phyloP scores from a whole-genome alignment of 1,140 invertebrate species.

The Bombus difficillimus region DNA sequence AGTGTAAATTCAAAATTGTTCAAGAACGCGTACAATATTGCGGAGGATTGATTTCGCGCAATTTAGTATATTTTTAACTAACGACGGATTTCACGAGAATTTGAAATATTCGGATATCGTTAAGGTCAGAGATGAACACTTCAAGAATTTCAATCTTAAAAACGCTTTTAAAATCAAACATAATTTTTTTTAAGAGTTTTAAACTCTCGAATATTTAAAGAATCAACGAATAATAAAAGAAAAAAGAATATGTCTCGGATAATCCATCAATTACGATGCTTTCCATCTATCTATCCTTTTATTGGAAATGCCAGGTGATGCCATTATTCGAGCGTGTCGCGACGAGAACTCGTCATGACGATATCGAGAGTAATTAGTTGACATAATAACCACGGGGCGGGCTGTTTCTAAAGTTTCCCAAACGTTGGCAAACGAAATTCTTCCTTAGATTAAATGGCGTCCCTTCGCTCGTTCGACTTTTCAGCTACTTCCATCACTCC shows the following conservation, averaged over 20 bases:
- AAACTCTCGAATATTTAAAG: neutral
- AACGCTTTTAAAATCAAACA: no score
- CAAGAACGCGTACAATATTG: no score
- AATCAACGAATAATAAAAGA: neutral
- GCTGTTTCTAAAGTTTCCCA: neutral
- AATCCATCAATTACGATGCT: neutral
- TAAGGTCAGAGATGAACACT: no score
- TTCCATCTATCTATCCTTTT: neutral
- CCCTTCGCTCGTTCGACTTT: neutral
- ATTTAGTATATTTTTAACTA: neutral
- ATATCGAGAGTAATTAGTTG: conserved; percentile 3
- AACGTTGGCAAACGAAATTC: neutral
- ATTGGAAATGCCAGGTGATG: neutral
- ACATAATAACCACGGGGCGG: neutral
- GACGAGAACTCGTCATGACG: neutral
- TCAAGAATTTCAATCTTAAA: no score
- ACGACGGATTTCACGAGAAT: neutral
- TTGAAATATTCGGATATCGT: neutral
- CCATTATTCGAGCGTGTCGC: neutral
- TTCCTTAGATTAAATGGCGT: neutral
- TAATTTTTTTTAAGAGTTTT: neutral
- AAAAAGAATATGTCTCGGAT: neutral
- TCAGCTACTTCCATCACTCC: neutral
- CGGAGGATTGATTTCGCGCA: no score
- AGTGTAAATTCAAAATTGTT: no score